Percentiles rank a stretch among this genome's conserved stretches.
phyloP scores from a whole-genome alignment of 2,888 invertebrate species.

The Bedellia somnulentella region DNA sequence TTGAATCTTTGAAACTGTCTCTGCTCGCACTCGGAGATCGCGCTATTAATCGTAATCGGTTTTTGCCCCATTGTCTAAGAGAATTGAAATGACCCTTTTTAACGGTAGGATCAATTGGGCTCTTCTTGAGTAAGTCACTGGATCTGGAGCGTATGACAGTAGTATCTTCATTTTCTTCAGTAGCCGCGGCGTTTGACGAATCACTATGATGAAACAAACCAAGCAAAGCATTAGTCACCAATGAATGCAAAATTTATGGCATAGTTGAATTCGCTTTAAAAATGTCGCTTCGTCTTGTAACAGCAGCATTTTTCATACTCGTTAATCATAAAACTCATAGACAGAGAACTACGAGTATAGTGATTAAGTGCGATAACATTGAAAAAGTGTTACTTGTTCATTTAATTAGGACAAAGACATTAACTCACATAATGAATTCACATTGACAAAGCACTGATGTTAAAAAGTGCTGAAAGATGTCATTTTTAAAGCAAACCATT shows the following conservation, averaged over 20 bases:
- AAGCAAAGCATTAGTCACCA: conserved; percentile 63
- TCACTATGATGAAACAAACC: conserved; percentile 60
- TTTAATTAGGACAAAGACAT: too few species aligned
- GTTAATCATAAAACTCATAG: conserved; percentile 56
- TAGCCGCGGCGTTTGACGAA: conserved; percentile 52
- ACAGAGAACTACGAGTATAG: conserved; percentile 55
- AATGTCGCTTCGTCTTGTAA: conserved; percentile 46
- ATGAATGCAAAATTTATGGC: conserved; percentile 41
- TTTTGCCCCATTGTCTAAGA: conserved; percentile 83
- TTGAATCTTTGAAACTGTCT: conserved; percentile 45
- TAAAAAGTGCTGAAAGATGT: too few species aligned
- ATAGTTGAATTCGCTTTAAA: conserved; percentile 22
- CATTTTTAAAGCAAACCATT: neutral
- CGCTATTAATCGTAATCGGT: conserved; percentile 73
- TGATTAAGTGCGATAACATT: conserved; percentile 50
- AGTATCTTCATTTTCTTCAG: conserved; percentile 54
- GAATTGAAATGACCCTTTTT: conserved; percentile 75
- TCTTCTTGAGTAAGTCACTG: conserved; percentile 75
- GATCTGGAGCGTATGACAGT: conserved; percentile 70
- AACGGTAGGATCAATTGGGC: conserved; percentile 56
- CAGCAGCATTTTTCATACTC: conserved; percentile 34
- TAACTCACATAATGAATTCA: too few species aligned
- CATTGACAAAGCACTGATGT: too few species aligned
- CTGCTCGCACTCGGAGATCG: conserved; percentile 61
- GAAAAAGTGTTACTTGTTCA: too few species aligned